These are phyloP conservation scores for Mesoclemmys tuberculata DNA, from an alignment of 2,113 vertebrate species.

Conservation along the genomic window DNA sequence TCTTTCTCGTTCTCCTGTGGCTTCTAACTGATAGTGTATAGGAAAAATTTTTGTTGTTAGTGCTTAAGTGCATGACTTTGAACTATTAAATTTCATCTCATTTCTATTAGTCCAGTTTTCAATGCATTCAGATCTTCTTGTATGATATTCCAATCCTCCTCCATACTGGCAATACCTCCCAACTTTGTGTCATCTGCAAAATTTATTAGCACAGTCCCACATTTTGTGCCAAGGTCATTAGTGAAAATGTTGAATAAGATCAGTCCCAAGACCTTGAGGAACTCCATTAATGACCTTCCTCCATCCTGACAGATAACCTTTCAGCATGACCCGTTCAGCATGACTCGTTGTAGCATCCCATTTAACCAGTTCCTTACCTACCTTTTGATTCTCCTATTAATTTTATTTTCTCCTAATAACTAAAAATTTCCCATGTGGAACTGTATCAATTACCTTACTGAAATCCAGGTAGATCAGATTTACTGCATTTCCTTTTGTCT, in stretches of 20 bases:
- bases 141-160: background rate
- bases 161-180: background rate
- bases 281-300: background rate
- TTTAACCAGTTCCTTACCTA: background rate
- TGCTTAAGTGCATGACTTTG: background rate
- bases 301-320: background rate
- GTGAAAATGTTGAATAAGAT: background rate
- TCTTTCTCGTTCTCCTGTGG: background rate
- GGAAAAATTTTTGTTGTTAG: no score
- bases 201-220: background rate
- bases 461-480: no score
- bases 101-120: background rate
- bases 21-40: background rate
- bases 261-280: background rate
- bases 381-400: background rate
- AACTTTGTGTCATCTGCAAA: background rate
- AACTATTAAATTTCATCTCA: background rate
- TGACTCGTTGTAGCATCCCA: background rate
- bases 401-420: background rate
- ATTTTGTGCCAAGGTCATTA: background rate
- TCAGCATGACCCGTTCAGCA: background rate
- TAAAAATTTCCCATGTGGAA: background rate
- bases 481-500: no score
- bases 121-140: background rate
- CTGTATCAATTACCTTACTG: no score